A percentile compares a stretch with the other conserved stretches of the same genome.
phyloP scores from a whole-genome alignment of 2,113 vertebrate genomes.

The Plectropomus leopardus region DNA sequence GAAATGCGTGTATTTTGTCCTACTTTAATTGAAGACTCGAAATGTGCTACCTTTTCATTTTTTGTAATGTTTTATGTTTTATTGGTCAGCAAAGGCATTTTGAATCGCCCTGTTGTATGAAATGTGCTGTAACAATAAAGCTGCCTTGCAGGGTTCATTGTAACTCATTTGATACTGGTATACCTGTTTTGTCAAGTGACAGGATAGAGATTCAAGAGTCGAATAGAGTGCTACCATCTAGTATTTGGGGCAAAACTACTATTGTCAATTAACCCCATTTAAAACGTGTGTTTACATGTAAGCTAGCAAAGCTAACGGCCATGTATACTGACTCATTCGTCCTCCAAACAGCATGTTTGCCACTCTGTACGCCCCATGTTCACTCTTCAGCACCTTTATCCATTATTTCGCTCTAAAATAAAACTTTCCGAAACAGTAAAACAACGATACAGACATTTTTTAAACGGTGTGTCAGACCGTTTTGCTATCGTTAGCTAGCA shows the following conservation, averaged over 20 bases:
- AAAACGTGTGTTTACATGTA: not conserved
- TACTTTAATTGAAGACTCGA: too few relatives aligned
- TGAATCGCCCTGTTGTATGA: too few relatives aligned
- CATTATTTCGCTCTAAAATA: not conserved
- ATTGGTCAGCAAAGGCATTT: too few relatives aligned
- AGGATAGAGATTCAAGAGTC: not conserved
- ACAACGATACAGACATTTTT: not conserved
- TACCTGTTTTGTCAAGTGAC: not conserved
- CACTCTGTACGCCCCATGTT: not conserved
- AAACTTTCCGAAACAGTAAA: not conserved
- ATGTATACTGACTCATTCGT: not conserved
- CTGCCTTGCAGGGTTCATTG: too few relatives aligned
- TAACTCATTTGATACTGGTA: too few relatives aligned
- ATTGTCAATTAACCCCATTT: not conserved
- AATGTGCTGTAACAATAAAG: too few relatives aligned
- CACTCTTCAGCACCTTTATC: not conserved
- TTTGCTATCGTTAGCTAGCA: slow-evolving; percentile 11
- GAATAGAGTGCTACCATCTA: not conserved
- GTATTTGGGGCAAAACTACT: too few relatives aligned
- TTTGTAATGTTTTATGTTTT: too few relatives aligned
- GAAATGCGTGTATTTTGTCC: too few relatives aligned
- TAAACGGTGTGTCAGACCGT: not conserved
- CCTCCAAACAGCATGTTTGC: not conserved
- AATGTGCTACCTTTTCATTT: too few relatives aligned
- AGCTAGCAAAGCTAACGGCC: not conserved